A percentile compares a stretch with the other conserved stretches of the same genome.
Conservation (phyloP, 2,888 invertebrate genomes). For the Diachrysia chrysitis region DNA sequence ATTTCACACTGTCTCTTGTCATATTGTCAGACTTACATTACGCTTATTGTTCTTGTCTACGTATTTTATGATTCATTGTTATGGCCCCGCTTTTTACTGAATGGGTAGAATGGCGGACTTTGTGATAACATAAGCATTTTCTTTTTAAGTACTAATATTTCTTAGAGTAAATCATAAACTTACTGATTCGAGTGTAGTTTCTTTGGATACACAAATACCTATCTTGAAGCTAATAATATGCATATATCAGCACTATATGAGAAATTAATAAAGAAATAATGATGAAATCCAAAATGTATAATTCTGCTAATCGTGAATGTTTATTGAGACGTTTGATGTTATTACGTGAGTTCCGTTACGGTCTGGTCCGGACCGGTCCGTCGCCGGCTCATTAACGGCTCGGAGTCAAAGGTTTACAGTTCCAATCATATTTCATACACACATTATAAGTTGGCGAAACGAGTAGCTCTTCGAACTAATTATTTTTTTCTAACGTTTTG, state of each 20-base stretch:
- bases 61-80: no score
- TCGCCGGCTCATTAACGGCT: background rate
- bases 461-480: background rate
- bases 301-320: background rate
- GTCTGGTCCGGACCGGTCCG: background rate
- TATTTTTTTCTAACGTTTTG: background rate
- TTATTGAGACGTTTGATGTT: constrained; percentile 5
- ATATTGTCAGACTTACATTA: no score
- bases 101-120: no score
- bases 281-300: background rate
- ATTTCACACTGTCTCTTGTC: no score
- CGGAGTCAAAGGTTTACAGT: background rate
- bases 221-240: background rate
- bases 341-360: constrained; percentile 5
- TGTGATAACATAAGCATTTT: no score
- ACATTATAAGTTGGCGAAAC: background rate
- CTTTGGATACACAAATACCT: no score
- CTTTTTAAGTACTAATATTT: no score
- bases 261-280: background rate
- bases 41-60: no score
- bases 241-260: background rate
- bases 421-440: constrained; percentile 1
- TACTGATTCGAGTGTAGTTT: no score
- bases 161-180: no score
- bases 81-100: no score